These are phyloP conservation scores for Eulacestoma nigropectus DNA, from an alignment of 2,113 vertebrate species.

Conservation along the genomic window DNA sequence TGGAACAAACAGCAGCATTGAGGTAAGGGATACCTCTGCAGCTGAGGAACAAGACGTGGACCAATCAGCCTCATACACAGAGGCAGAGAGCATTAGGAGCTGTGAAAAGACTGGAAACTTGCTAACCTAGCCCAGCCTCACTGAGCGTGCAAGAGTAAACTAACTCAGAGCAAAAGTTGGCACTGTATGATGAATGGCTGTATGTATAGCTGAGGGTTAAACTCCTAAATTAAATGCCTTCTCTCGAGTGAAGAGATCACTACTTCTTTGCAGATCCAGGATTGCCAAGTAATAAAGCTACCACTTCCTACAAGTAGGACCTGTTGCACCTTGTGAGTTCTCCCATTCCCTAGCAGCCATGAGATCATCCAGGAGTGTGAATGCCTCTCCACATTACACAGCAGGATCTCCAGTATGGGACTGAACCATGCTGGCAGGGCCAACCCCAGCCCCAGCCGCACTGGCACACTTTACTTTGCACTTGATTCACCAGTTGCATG, in stretches of 20 bases:
- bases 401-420: not conserved
- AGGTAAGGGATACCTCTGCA: not conserved
- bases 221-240: not conserved
- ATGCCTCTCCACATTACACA: rapidly evolving
- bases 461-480: not conserved
- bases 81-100: not conserved
- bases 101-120: not conserved
- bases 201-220: not conserved
- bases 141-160: not conserved
- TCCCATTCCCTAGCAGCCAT: not conserved
- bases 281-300: not conserved
- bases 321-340: not conserved
- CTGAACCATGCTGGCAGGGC: not conserved
- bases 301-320: not conserved
- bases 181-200: rapidly evolving
- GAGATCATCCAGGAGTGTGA: not conserved
- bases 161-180: not conserved
- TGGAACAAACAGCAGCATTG: not conserved
- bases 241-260: not conserved
- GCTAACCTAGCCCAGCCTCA: not conserved
- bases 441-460: not conserved
- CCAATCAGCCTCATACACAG: not conserved
- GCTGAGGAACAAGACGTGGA: not conserved
- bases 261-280: not conserved
- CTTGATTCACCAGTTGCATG: not conserved